Evolutionary conservation across 2,113 vertebrate genomes (phyloP).

Genomic region (Fregata magnificens): DNA sequence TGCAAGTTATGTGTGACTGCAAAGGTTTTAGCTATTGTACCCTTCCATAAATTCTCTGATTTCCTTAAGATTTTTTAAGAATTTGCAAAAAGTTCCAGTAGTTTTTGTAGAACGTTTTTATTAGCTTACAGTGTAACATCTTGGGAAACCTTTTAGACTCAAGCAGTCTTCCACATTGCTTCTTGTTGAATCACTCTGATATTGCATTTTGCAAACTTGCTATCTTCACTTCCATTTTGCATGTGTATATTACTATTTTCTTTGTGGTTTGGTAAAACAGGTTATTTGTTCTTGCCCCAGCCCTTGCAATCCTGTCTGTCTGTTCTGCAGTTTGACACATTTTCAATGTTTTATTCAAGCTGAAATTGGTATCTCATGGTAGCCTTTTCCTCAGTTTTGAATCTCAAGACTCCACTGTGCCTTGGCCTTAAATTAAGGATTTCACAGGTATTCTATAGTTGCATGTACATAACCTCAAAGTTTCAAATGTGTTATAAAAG

Average conservation of each 20-base stretch:
- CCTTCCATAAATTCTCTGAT: not conserved
- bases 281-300: not conserved
- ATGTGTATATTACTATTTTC: not conserved
- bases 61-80: not conserved
- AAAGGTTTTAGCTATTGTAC: not conserved
- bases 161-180: not conserved
- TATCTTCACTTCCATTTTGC: not conserved
- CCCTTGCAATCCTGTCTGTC: not conserved
- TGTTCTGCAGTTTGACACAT: not conserved
- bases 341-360: not conserved
- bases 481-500: not conserved
- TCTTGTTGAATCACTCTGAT: not conserved
- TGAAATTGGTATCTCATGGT: not conserved
- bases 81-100: not conserved
- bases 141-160: not conserved
- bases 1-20: not conserved
- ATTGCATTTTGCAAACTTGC: not conserved
- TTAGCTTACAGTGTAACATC: not conserved
- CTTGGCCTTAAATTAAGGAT: not conserved
- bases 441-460: not conserved
- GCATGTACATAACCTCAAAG: not conserved
- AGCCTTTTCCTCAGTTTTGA: not conserved
- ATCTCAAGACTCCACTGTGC: not conserved
- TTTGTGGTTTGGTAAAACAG: not conserved
- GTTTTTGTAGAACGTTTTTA: not conserved